Base-by-base conservation (phyloP, 1,140 invertebrate species). In the Antheraea pernyi region DNA sequence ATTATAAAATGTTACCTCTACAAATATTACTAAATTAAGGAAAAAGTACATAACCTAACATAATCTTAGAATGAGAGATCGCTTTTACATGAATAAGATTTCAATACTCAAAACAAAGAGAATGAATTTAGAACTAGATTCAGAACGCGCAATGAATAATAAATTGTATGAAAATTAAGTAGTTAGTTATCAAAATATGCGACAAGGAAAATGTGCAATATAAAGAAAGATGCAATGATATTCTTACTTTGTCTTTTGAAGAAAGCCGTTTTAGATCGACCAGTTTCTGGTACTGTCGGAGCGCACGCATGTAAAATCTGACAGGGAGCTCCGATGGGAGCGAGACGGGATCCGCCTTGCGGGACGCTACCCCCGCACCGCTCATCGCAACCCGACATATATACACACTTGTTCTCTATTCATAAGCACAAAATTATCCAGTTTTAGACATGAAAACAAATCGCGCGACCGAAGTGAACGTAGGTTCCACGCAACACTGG, bases 251-350 rank as follows among this genome's bases (percentile, higher is more conserved):
- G 80, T 90, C 87, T 79, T 91, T 91, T 64, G 83, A 85, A 68
- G 87, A 77, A 79, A 89, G 82, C 53, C 86, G 82, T 70, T 88
- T 88, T 59, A 92, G 80, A 72, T 93, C 91, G 48, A 94, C 86
- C 67, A 95, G 86, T 75, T 93, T 93, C 72, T 94, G 94, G 80
- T 94, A 95, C 78, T 94, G 94, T 62, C 94, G 93, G 16, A 94
- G 91, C 62, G 94, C 94, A 39, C 94, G 81, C 71, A 94, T 81
- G 84, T 94, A 95, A 53, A 95, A 84, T 70, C 94, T 88, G 67
- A 93, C 93, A 30, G 94, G 94, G 65, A 94, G 91, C 65, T 94
- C 92, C 19, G 92, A 83, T 69, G 93, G 92, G 48, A 94, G 71
- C 69, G 93, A 90, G 68, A 93, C 89, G 37, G 81, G 75, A 73